Base-by-base conservation (phyloP, 2,113 vertebrate genomes). In the Clarias macrocephalus region DNA sequence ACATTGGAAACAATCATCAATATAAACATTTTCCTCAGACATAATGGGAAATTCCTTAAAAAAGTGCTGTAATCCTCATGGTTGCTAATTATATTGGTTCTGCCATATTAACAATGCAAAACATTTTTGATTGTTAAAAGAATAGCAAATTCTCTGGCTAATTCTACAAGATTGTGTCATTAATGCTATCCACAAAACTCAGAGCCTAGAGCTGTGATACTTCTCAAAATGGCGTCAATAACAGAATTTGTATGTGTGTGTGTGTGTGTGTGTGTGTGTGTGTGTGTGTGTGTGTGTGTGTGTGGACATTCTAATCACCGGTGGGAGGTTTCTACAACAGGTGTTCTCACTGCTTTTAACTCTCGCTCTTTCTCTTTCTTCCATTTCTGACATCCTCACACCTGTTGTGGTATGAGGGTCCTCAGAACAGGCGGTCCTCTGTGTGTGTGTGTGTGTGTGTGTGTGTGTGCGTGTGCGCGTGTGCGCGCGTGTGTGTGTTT, bases 391-490 rank as follows among this genome's bases (percentile, higher is more conserved):
- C 48, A 65, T 82, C 23, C 76, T 80, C 90, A 92, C 93, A 94
- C 93, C 92, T 94, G 92, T 91, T 92, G 87, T 86, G 79, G 89
- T 91, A 92, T 90, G 87, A 89, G 88, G 91, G 89, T 84, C 86
- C 90, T 89, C 88, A 89, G 91, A 37, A 91, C 76, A 37, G 79
- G 52, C 9, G 37, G 89, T 83, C 88, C 30, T 57, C 56, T 66
- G 82, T 72, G 66, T 84, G 87, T 70, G 60, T 84, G 86, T 76
- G 86, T 75, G 80, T 82, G 86, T 82, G 85, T 80, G 62, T 80
- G 86, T 62, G 57, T 28, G 72, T 73, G 73, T 76, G 83, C 85
- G 87, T 85, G 65, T 73, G 76, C 81, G 76, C 42, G 76, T 48
- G 79, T 28, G 85, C 30, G 85, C n/a, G 66, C 13, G 85, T 37